Percentiles rank a stretch among this genome's conserved stretches.
Conservation (phyloP, 1,140 invertebrate species). For the Neodiprion lecontei region DNA sequence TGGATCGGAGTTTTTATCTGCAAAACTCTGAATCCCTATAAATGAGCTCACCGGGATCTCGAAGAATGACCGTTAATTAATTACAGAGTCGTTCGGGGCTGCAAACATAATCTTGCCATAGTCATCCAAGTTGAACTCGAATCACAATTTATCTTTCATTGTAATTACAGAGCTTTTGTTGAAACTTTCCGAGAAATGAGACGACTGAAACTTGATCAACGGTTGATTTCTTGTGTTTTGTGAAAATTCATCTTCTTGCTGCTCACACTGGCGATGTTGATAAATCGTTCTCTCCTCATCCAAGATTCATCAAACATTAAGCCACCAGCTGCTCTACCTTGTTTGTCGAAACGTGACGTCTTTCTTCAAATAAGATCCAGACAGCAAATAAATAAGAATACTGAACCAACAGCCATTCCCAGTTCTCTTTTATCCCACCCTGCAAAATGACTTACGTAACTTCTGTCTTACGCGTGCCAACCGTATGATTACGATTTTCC, state of each 20-base stretch:
- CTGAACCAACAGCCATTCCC: too few relatives aligned
- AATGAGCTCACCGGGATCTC: not conserved
- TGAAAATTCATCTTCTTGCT: not conserved
- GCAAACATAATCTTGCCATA: conserved; percentile 9
- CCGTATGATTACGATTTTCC: too few relatives aligned
- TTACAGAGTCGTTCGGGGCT: not conserved
- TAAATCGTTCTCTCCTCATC: not conserved
- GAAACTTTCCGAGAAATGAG: not conserved
- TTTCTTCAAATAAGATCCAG: too few relatives aligned
- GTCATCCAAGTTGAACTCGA: conserved; percentile 4
- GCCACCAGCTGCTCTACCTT: not conserved
- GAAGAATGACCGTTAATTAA: conserved; percentile 8
- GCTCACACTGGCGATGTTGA: not conserved
- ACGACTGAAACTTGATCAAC: not conserved
- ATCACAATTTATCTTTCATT: conserved; percentile 12
- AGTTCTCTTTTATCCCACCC: too few relatives aligned
- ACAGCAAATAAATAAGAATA: too few relatives aligned
- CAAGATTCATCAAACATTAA: not conserved
- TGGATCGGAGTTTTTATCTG: conserved; percentile 5
- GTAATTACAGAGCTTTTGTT: conserved; percentile 11
- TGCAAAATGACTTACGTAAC: too few relatives aligned
- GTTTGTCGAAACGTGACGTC: too few relatives aligned
- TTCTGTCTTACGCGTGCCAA: too few relatives aligned
- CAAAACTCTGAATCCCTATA: conserved; percentile 8
- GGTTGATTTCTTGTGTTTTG: not conserved